Evolutionary conservation across 2,888 invertebrate species (phyloP), one percentile per base, ranked within the genome.

Genomic region (Folsomia candida): DNA sequence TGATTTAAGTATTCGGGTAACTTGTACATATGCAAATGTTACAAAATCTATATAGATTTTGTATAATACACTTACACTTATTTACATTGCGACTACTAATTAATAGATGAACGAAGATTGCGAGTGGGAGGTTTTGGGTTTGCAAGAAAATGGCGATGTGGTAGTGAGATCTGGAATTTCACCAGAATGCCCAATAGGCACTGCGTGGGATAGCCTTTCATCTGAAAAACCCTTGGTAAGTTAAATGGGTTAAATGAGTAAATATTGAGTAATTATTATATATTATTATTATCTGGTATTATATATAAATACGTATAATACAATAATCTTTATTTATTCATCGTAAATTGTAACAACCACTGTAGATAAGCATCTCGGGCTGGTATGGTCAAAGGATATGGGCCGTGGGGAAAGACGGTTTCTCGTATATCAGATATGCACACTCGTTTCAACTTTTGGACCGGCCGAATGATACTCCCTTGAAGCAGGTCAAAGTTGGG

Each of bases 341-440:
- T 14, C 18, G n/a, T 47, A 51, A 25, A 20, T 47, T 25, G 18
- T 2, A 24, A 65, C n/a, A n/a, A n/a, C n/a, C n/a, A n/a, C n/a
- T n/a, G 14, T 51, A 78, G 78, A 67, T 88, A 51, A 90, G 89
- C 67, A 90, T 93, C 76, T 90, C 90, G 79, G 89, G 90, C 74
- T 89, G 89, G 20, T 87, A 89, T 24, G 84, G 86, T 24, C 86
- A 86, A 58, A 87, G 88, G 80, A 89, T 93, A 29, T 96, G 96
- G 96, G 91, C 92, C 0, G 88, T 93, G 20, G 93, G 93, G 0
- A 88, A 89, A 80, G 93, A 92, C 84, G 95, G 95, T 51, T 90
- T 92, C 77, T 88, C 92, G 2, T 94, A 90, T 82, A 79, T 79
- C 22, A 64, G 71, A 2, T 79, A 79, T 51, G 64, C 68, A n/a